Evolutionary conservation across 2,113 vertebrate genomes (phyloP), one percentile per base, ranked within the genome.

Genomic region (Halcyon malimbica): DNA sequence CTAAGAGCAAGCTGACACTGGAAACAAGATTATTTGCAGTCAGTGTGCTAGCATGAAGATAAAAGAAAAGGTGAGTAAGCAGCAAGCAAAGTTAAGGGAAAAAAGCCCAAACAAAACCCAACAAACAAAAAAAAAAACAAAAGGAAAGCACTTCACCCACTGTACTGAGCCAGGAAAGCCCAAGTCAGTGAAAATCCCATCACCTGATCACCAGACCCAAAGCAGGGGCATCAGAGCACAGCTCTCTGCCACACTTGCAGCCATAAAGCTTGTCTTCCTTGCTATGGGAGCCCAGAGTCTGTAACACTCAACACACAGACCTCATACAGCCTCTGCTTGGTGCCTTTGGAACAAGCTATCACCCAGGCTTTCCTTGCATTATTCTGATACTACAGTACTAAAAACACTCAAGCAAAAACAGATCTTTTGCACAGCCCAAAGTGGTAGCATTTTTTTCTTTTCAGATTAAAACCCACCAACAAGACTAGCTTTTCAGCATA

Each of bases 401-500:
- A 44, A 50, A 67, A 3, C 20, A n/a, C 18, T 29, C 15, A 13
- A 6, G 3, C 29, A 1, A 70, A 93, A 26, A 5, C 20, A 57
- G 17, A 4, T 9, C 5, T 65, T 91, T n/a, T 33, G 1, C 6
- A 37, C 5, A 82, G 10, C 4, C 31, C 5, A 76, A n/a, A 89
- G 6, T 4, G 5, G 3, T 31, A 10, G 9, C 4, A 5, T 3
- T n/a, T 54, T 46, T 37, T 35, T 12, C 31, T 63, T 69, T 67
- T 63, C 46, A 84, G 8, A 5, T 65, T 62, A 37, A 69, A 69
- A 1, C 2, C 5, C 17, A 35, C 4, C 13, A 24, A 7, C 37
- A 2, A 0, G 1, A 54, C 19, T n/a, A n/a, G 13, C 3, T 63
- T n/a, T 3, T 15, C 24, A 74, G 20, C 13, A 53, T 16, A 35